Evolutionary conservation across 2,113 vertebrate genomes (phyloP), one percentile per base, ranked within the genome.

Genomic region (Hippocampus barbouri): DNA sequence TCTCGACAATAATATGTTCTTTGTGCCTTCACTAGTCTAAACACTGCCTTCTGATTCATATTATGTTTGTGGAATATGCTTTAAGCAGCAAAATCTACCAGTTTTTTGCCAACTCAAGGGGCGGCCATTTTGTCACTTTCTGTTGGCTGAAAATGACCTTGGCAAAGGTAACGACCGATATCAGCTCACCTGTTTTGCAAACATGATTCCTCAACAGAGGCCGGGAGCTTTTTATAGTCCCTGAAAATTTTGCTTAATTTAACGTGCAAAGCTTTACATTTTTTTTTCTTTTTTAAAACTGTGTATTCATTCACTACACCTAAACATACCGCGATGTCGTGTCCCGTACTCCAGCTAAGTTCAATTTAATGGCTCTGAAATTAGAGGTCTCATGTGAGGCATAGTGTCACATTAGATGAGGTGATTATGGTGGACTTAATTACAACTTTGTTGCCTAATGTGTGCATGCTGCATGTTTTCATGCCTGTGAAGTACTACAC

Each of bases 311-410:
- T 77, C 69, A 75, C 49, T 77, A 79, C 68, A 89, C 53, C 69
- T 73, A 73, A 82, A 87, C 75, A 78, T 78, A 77, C 73, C 41
- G 76, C 57, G 78, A 69, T 72, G 75, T 81, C 45, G 8, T 79
- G 78, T 68, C 25, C 87, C 83, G 61, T 72, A 78, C 83, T 89
- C 79, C 81, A 68, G 70, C 86, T 88, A 88, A 89, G 88, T 83
- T 89, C 75, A 59, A 78, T 78, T 89, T 89, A 91, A 89, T 83
- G 81, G 78, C 80, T 89, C 77, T 81, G 78, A 88, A 91, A 86
- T 90, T 79, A 89, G 86, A 89, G 84, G 85, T 90, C 87, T 88
- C 83, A 85, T 85, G 83, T 90, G 87, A 88, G 83, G 72, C 74
- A 63, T 81, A 79, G 86, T 89, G 86, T 85, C 85, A 86, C 75